phyloP scores from a whole-genome alignment of 2,797 vertebrate species.

The Sarcophilus harrisii region DNA sequence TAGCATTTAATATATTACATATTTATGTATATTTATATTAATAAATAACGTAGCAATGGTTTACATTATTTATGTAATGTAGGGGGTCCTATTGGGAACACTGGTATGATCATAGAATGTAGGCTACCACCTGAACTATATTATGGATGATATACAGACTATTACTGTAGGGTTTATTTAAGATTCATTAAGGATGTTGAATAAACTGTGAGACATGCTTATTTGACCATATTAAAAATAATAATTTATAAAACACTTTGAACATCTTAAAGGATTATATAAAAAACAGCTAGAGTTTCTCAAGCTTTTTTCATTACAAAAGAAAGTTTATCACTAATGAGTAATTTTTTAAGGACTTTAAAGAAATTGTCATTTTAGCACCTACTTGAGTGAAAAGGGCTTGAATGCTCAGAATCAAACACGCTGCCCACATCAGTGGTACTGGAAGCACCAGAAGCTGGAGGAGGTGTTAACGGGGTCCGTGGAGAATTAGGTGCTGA shows the following conservation, averaged over 20 bases:
- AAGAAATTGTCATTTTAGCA: conserved; percentile 58
- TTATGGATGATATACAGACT: neutral
- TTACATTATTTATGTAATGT: no score
- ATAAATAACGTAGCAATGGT: conserved; percentile 45
- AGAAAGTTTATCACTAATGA: neutral
- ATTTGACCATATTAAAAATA: neutral
- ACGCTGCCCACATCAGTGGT: conserved; percentile 95
- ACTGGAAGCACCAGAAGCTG: conserved; percentile 93
- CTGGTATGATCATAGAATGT: neutral
- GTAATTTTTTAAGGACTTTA: conserved; percentile 36
- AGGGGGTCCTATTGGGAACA: neutral
- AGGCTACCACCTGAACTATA: neutral
- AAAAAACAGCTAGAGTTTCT: neutral
- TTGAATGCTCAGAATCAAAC: conserved; percentile 95
- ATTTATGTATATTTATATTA: neutral
- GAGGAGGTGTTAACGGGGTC: conserved; percentile 94
- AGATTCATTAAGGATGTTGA: neutral
- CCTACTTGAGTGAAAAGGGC: conserved; percentile 96
- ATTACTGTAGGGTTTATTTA: neutral
- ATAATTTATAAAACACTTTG: neutral
- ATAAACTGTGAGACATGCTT: neutral
- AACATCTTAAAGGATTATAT: neutral
- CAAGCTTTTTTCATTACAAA: neutral
- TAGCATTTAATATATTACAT: neutral
- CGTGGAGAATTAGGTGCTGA: conserved; percentile 96